Percentiles rank a stretch among this genome's conserved stretches.
Evolutionary conservation across 2,888 invertebrate species (phyloP).

Genomic region (Acutogordius australiensis): DNA sequence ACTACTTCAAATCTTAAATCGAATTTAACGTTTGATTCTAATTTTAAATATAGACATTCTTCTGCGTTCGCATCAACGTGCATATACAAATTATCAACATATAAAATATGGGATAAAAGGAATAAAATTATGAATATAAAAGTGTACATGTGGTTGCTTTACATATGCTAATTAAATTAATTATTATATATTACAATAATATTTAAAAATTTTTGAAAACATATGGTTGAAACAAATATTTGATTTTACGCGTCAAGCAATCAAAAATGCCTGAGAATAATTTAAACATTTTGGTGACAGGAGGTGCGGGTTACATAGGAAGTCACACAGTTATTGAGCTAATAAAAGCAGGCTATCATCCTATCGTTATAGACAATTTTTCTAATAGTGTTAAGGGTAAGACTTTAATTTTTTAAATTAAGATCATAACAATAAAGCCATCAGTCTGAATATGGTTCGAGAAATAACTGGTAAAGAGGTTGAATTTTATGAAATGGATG

Average conservation of each 20-base stretch:
- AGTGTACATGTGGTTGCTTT: too few relatives aligned
- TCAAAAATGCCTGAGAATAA: too few relatives aligned
- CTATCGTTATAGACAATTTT: slow-evolving; percentile 69
- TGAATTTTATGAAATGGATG: slow-evolving; percentile 41
- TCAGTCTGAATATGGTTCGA: slow-evolving; percentile 45
- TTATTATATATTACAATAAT: neutral
- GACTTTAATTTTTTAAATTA: slow-evolving; percentile 13
- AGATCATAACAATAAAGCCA: slow-evolving; percentile 36
- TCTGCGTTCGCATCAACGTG: slow-evolving; percentile 80
- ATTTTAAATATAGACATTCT: slow-evolving; percentile 92
- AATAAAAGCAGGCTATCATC: slow-evolving; percentile 48
- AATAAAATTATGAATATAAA: too few relatives aligned
- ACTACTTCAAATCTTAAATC: slow-evolving; percentile 85
- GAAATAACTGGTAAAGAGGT: slow-evolving; percentile 42
- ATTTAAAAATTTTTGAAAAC: neutral
- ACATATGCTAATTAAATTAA: too few relatives aligned
- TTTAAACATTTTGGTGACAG: slow-evolving; percentile 62
- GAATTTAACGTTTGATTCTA: slow-evolving; percentile 73
- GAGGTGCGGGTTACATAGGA: slow-evolving; percentile 84
- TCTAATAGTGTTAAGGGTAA: slow-evolving; percentile 46
- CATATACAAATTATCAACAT: too few relatives aligned
- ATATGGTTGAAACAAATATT: neutral
- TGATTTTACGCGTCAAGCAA: too few relatives aligned
- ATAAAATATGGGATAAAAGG: too few relatives aligned
- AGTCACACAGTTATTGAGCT: slow-evolving; percentile 72